Percentiles rank a stretch among this genome's conserved stretches.
These are phyloP conservation scores for Varanus salvator DNA, from an alignment of 2,113 vertebrate species.

Conservation along the genomic window DNA sequence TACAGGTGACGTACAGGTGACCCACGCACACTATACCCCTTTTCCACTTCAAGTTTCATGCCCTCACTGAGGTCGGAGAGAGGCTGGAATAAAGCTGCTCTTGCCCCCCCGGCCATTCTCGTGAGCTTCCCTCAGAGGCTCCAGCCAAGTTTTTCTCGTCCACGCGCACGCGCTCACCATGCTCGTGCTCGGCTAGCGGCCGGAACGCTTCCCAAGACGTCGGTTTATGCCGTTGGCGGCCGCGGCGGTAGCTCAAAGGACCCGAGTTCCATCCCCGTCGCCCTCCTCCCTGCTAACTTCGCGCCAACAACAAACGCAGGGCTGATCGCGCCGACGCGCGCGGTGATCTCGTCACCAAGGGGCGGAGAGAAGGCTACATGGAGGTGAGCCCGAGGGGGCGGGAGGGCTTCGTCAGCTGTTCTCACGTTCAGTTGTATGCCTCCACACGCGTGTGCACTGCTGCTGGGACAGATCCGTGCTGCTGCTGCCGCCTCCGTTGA, in stretches of 20 bases:
- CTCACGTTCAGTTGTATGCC: not conserved
- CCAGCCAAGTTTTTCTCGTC: no score
- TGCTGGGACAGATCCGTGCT: not conserved
- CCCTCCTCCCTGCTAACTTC: not conserved
- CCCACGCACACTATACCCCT: not conserved
- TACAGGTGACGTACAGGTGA: not conserved
- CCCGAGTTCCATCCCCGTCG: not conserved
- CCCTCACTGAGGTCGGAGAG: not conserved
- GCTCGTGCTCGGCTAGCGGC: not conserved
- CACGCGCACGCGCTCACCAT: not conserved
- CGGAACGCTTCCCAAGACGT: not conserved
- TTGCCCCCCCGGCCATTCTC: not conserved
- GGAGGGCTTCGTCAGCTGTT: not conserved
- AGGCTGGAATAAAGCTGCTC: not conserved
- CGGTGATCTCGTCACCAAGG: slow-evolving; percentile 3
- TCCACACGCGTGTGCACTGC: not conserved
- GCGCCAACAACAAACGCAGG: not conserved
- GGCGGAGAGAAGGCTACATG: not conserved
- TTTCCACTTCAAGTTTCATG: not conserved
- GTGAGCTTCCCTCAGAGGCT: not conserved
- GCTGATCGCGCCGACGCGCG: not conserved
- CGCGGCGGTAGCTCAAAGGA: no score
- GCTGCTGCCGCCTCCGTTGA: not conserved
- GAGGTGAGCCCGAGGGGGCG: no score
- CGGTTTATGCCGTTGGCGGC: slow-evolving; percentile 1